phyloP scores from a whole-genome alignment of 1,140 invertebrate species.

The Caenorhabditis latens region DNA sequence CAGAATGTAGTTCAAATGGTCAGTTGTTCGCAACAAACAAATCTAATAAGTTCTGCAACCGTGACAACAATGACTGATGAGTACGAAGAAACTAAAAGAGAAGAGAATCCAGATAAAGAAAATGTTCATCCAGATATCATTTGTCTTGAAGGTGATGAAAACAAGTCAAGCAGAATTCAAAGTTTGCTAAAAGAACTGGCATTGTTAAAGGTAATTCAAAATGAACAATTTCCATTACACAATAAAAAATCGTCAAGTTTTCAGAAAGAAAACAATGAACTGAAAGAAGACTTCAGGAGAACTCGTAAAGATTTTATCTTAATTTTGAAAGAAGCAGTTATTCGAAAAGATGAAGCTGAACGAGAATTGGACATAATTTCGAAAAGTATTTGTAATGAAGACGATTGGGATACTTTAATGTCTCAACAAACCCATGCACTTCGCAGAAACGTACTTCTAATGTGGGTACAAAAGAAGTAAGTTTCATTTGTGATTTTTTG shows the following conservation, averaged over 20 bases:
- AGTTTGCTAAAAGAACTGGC: neutral
- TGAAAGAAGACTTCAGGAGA: slow-evolving; percentile 11
- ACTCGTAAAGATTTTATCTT: slow-evolving; percentile 46
- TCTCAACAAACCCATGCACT: slow-evolving; percentile 11
- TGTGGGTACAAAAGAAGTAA: slow-evolving; percentile 39
- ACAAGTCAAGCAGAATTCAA: neutral
- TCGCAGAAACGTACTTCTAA: slow-evolving; percentile 39
- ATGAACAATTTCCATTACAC: no score
- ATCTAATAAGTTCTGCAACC: neutral
- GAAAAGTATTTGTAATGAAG: slow-evolving; percentile 27
- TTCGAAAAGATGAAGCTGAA: slow-evolving; percentile 38
- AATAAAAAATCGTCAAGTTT: neutral
- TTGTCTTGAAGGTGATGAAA: neutral
- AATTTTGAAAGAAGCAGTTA: slow-evolving; percentile 30
- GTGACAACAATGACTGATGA: neutral
- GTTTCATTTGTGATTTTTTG: neutral
- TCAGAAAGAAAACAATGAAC: slow-evolving; percentile 17
- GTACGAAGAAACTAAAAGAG: neutral
- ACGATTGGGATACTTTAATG: slow-evolving; percentile 22
- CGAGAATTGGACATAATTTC: slow-evolving; percentile 19
- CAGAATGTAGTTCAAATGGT: neutral
- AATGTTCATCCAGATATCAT: slow-evolving; percentile 14
- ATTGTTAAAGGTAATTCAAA: neutral
- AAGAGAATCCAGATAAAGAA: neutral
- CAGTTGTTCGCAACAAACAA: neutral